Evolutionary conservation across 2,888 invertebrate species (phyloP), one percentile per base, ranked within the genome.

Genomic region (Cerastis rubricosa): DNA sequence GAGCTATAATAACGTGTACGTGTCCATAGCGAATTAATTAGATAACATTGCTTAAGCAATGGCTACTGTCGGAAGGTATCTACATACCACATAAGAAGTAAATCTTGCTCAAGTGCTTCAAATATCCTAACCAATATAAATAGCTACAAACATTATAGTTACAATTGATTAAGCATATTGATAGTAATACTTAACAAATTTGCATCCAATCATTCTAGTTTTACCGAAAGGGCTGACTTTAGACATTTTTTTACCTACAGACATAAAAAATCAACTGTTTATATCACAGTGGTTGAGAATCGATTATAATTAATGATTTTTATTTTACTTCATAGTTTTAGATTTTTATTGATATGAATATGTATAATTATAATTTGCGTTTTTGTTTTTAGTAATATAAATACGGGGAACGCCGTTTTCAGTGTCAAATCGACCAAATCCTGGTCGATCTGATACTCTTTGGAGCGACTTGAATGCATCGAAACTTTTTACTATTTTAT

Each of bases 221-320:
- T 78, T 51, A 75, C 59, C 22, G 57, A 78, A 74, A 57, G 69
- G 74, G 65, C 61, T 84, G 81, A 74, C 51, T 71, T 57, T 72
- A 76, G 14, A 35, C n/a, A 51, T 35, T 66, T 85, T 74, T 80
- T 80, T 70, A 73, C 29, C 78, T 78, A 87, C 69, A 73, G 81
- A 88, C 72, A 80, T 78, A 80, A 85, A 84, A 85, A 87, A 78
- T 78, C 78, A 89, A 86, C 82, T 86, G 88, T 83, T 90, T 74
- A 87, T 93, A 94, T 93, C 93, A 93, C 93, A 93, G 93, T 87
- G 89, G 85, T 87, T 85, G 87, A 91, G 88, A 92, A 89, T 91
- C 83, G 80, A 80, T 83, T 87, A 81, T 68, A 74, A 69, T 72
- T 84, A 73, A 65, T 69, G 40, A 83, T 84, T 73, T 64, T 69